Evolutionary conservation across 2,888 invertebrate species (phyloP), one percentile per base, ranked within the genome.

Genomic region (Tanytarsus gracilentus): DNA sequence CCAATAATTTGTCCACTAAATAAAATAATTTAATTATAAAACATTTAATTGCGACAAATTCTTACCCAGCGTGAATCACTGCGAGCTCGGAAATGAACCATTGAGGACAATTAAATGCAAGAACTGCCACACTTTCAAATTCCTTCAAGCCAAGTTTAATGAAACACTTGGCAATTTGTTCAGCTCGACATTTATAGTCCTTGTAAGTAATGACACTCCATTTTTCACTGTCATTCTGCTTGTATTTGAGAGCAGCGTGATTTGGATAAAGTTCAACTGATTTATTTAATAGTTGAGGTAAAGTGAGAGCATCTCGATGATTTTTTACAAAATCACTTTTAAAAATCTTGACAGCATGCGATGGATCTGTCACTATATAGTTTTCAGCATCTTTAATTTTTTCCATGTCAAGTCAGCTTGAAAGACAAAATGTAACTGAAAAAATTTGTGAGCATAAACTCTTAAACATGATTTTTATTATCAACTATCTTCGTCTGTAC

Each of bases 51-150:
- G n/a, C 9, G 9, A 11, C 9, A 2, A 5, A 33, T 33, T 33
- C n/a, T 77, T 76, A 86, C 89, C 90, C 90, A 62, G 90, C 90
- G 70, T 85, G 86, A 66, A 90, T 88, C 9, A 87, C 85, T 4
- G 81, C 90, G 25, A 91, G 69, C 69, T 88, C 83, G 1, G 88
- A 78, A 61, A 88, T 77, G 68, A 86, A 84, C 91, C 91, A 91
- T 74, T 89, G 82, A 29, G 86, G 85, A 16, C 84, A 81, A 71
- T 92, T 92, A 70, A 88, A 90, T 5, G 90, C 91, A 59, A 91
- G 74, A 66, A 91, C 88, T 65, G 87, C 83, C 8, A 91, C 90
- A 8, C 84, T 33, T 33, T n/a, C 33, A n/a, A 33, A 33, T 33
- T 33, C 33, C n/a, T 33, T n/a, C 3, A 92, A 71, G 3, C 94